Evolutionary conservation across 2,888 invertebrate species (phyloP).

Genomic region (Agrochola lychnidis): DNA sequence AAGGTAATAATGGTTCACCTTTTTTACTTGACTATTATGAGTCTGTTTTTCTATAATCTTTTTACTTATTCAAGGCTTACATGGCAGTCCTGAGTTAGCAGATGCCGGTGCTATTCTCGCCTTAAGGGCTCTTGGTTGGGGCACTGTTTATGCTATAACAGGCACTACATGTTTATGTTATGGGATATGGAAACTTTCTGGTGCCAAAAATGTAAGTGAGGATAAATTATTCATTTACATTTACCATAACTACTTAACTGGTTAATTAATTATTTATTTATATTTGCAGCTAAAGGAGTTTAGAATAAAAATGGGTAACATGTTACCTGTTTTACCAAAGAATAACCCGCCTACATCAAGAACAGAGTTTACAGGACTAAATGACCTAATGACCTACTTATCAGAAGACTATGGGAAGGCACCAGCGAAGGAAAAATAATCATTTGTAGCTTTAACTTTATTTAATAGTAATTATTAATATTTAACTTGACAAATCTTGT

Average conservation of each 20-base stretch:
- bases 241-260: not conserved
- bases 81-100: slow-evolving; percentile 91
- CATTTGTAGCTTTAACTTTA: slow-evolving; percentile 39
- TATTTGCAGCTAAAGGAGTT: slow-evolving; percentile 94
- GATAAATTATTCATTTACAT: not conserved
- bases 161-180: slow-evolving; percentile 96
- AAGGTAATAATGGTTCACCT: slow-evolving; percentile 85
- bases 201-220: slow-evolving; percentile 94
- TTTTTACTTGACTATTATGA: not conserved
- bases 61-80: slow-evolving; percentile 83
- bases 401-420: slow-evolving; percentile 90
- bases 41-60: not conserved
- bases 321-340: slow-evolving; percentile 94
- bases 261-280: not conserved
- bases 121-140: slow-evolving; percentile 96
- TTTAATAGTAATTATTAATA: slow-evolving; percentile 36
- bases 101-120: slow-evolving; percentile 96
- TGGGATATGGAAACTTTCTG: slow-evolving; percentile 96
- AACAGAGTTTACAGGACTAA: slow-evolving; percentile 96
- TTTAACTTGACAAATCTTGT: slow-evolving; percentile 93
- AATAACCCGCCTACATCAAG: slow-evolving; percentile 95
- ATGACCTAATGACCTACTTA: slow-evolving; percentile 95
- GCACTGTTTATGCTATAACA: slow-evolving; percentile 95
- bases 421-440: slow-evolving; percentile 71
- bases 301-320: slow-evolving; percentile 94